Evolutionary conservation across 2,797 vertebrate species (phyloP), one percentile per base, ranked within the genome.

Genomic region (Rhinella marina): DNA sequence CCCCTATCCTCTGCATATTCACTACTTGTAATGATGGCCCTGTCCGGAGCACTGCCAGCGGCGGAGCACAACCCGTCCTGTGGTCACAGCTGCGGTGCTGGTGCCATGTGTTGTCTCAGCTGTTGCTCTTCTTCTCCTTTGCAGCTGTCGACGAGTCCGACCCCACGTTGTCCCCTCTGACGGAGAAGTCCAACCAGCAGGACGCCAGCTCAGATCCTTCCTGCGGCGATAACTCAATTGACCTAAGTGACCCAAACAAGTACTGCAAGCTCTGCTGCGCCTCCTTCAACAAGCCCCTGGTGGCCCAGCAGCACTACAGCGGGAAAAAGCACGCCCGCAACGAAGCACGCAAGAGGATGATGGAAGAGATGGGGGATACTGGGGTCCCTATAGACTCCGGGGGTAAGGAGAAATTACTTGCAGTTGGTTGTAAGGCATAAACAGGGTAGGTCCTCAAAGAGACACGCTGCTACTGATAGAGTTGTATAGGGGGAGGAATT

Each of bases 281-380:
- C 88, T 93, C 94, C 2, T 98, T 97, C 90, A 96, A 95, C 91
- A 96, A 95, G 86, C 94, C 95, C 1, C 66, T 94, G 32, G 92
- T 94, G 91, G 95, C 96, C 59, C 90, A 94, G 88, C 93, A 97
- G 89, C 97, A 97, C 91, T 98, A 97, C 89, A 92, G 91, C 21
- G 96, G 97, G 56, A 95, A 96, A 87, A 97, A 96, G 89, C 96
- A 98, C 93, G 96, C 95, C 91, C 95, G 94, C 90, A 98, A 95
- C 27, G 93, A 95, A 91, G 91, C 92, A 87, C 93, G 94, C 72
- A 94, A 93, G 88, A 94, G 93, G 17, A 85, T 95, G 90, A 54
- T 97, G 88, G 93, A 92, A 88, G 88, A 95, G 81, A 92, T 96
- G 4, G 92, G 93, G 85, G 91, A 95, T 7, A 86, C 93, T 52